Conservation (phyloP, 2,888 invertebrate species). For the Drosophila crucigera region DNA sequence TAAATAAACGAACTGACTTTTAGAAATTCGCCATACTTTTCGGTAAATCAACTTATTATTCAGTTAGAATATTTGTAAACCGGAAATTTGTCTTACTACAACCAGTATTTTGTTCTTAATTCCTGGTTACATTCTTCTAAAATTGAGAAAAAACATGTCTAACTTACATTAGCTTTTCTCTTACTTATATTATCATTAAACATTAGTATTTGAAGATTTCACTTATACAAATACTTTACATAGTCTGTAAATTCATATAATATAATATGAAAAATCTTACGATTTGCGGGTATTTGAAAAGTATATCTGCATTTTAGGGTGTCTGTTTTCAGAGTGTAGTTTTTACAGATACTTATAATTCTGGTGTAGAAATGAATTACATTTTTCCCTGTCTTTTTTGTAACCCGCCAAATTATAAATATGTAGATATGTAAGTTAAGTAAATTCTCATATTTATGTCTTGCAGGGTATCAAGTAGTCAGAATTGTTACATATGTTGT, state of each 20-base stretch:
- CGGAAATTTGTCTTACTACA: neutral
- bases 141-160: neutral
- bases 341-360: neutral
- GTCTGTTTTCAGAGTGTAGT: neutral
- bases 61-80: neutral
- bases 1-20: neutral
- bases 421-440: no score
- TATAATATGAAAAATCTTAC: neutral
- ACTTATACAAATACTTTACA: neutral
- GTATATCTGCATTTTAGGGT: no score
- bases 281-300: neutral
- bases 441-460: neutral
- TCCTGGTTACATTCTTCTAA: neutral
- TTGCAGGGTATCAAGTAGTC: neutral
- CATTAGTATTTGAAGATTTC: accelerated
- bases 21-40: neutral
- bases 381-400: neutral
- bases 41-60: neutral
- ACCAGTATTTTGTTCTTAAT: neutral
- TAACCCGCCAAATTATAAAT: neutral
- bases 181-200: neutral
- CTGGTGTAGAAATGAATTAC: accelerated
- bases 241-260: neutral
- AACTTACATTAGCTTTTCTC: neutral
- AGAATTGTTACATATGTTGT: no score